phyloP scores from a whole-genome alignment of 2,888 invertebrate species.

The Polyommatus icarus region DNA sequence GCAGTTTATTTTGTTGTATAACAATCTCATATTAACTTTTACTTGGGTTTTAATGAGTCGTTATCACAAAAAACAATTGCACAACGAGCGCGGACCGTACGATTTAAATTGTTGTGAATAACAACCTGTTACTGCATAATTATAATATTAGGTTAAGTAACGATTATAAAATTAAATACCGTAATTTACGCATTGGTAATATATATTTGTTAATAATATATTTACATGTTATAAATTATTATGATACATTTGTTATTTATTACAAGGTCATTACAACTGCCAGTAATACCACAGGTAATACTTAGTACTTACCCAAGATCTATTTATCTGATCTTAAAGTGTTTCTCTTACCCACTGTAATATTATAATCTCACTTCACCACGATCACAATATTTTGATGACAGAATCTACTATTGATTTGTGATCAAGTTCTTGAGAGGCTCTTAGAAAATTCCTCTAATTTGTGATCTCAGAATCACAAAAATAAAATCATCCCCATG shows the following conservation, averaged over 20 bases:
- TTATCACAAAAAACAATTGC: conserved; percentile 10
- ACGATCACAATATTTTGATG: not conserved
- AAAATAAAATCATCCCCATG: conserved; percentile 20
- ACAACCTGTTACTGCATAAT: not conserved
- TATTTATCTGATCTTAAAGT: not conserved
- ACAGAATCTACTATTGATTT: no score
- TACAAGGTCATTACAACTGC: not conserved
- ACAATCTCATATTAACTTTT: conserved; percentile 12
- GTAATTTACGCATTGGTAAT: not conserved
- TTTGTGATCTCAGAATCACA: not conserved
- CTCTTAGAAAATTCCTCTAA: not conserved
- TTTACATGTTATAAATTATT: not conserved
- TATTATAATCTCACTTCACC: not conserved
- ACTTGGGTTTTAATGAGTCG: not conserved
- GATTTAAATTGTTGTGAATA: conserved; percentile 16
- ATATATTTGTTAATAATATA: conserved; percentile 5
- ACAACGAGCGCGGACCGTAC: not conserved
- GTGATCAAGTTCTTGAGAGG: no score
- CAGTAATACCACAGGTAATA: no score
- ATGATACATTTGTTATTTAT: not conserved
- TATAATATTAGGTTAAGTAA: conserved; percentile 22
- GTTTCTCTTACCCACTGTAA: no score
- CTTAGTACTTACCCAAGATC: not conserved
- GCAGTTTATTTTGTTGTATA: conserved; percentile 7
- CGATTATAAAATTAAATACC: conserved; percentile 16